phyloP scores from a whole-genome alignment of 2,797 vertebrate species.

The Xerus rutilus region DNA sequence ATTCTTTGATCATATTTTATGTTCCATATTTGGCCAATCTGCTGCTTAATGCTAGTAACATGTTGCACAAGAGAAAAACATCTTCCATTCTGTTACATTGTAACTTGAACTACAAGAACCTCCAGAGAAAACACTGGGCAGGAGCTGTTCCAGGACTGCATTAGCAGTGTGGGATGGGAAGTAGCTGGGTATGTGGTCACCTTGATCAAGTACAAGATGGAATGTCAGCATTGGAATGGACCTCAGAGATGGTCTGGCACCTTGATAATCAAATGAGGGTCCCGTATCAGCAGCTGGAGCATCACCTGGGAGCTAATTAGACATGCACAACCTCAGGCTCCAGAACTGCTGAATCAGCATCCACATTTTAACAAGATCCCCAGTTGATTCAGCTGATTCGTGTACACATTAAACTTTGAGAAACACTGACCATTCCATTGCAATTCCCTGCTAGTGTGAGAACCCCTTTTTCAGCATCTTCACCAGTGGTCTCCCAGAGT shows the following conservation, averaged over 20 bases:
- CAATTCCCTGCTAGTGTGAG: neutral
- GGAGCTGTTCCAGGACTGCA: neutral
- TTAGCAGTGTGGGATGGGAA: neutral
- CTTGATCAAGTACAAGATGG: neutral
- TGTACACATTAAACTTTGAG: neutral
- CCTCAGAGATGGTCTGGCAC: neutral
- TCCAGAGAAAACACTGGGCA: neutral
- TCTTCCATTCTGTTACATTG: constrained; percentile 5
- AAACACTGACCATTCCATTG: neutral
- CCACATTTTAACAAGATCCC: constrained; percentile 18
- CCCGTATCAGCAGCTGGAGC: neutral
- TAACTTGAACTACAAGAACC: neutral
- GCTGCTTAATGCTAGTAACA: neutral
- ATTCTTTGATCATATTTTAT: constrained; percentile 25
- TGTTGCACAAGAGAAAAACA: neutral
- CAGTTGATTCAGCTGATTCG: neutral
- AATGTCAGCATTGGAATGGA: neutral
- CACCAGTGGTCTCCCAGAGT: neutral
- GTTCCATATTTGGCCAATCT: constrained; percentile 5
- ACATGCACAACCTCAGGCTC: neutral
- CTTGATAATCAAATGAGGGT: neutral
- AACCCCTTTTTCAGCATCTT: neutral
- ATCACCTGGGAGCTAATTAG: constrained; percentile 19
- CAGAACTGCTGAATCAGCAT: neutral
- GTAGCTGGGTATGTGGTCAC: neutral